Percentiles rank a stretch among this genome's conserved stretches.
These are phyloP conservation scores for Melipona bicolor DNA, from an alignment of 2,888 invertebrate species.

Conservation along the genomic window DNA sequence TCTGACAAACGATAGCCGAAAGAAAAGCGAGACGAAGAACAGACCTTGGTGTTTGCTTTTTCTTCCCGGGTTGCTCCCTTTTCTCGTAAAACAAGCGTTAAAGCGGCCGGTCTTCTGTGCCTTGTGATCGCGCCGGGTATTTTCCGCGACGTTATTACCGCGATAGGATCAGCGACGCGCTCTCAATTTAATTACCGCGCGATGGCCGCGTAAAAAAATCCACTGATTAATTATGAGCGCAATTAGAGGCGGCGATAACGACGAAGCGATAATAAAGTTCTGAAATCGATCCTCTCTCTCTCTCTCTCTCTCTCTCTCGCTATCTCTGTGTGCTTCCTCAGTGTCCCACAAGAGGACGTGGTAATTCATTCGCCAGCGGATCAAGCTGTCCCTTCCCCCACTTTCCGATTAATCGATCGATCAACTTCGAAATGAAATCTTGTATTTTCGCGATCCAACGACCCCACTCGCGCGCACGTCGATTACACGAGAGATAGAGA, in stretches of 20 bases:
- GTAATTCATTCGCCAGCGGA: slow-evolving; percentile 55
- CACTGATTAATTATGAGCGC: slow-evolving; percentile 58
- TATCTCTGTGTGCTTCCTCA: not conserved
- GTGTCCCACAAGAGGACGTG: slow-evolving; percentile 37
- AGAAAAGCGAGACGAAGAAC: not conserved
- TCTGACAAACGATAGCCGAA: not conserved
- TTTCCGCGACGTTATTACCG: slow-evolving; percentile 46
- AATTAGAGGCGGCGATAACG: slow-evolving; percentile 59
- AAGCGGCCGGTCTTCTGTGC: not conserved
- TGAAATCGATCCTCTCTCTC: slow-evolving; percentile 44
- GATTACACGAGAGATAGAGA: slow-evolving; percentile 16
- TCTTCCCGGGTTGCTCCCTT: not conserved
- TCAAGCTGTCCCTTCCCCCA: slow-evolving; percentile 4
- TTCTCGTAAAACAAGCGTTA: slow-evolving; percentile 16
- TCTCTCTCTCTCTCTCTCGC: too few relatives aligned
- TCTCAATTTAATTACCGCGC: slow-evolving; percentile 53
- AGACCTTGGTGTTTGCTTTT: too few relatives aligned
- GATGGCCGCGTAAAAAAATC: slow-evolving; percentile 30
- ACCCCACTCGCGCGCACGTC: slow-evolving; percentile 3
- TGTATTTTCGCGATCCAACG: slow-evolving; percentile 38
- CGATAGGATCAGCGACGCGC: slow-evolving; percentile 53
- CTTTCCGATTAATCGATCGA: not conserved
- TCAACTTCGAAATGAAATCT: slow-evolving; percentile 32
- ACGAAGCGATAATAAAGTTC: slow-evolving; percentile 47
- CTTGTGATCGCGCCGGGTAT: not conserved